Base-by-base conservation (phyloP, 2,113 vertebrate species). In the Vanacampus margaritifer region DNA sequence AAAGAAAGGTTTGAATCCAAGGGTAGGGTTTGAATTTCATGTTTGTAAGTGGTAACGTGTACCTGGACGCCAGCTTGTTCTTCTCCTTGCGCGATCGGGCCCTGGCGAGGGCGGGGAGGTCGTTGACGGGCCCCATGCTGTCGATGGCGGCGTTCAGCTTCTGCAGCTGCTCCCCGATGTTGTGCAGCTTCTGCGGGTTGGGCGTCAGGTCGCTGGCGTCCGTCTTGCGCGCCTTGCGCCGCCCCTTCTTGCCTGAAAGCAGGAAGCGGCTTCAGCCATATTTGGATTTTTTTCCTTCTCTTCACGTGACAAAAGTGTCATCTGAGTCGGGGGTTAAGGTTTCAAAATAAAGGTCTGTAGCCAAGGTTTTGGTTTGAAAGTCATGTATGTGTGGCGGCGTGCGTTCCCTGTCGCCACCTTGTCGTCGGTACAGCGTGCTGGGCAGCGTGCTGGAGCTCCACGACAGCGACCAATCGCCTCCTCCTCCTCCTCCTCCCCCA, bases 11-110 rank as follows among this genome's bases (percentile, higher is more conserved):
- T n/a, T n/a, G n/a, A n/a, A n/a, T n/a, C n/a, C n/a, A n/a, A n/a
- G n/a, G n/a, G n/a, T n/a, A n/a, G n/a, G n/a, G n/a, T n/a, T 32
- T 32, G 28, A 32, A 32, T 4, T 32, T 32, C 28, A 4, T 32
- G 28, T 32, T 32, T 32, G 2, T 32, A 32, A 4, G 28, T 32
- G 28, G 4, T 32, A 2, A 32, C 28, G 28, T 32, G 7, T 89
- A 91, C 90, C 90, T 90, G 73, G 90, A 91, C 46, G 90, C 88
- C 46, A 92, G 89, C 76, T 92, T 92, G 81, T 92, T 92, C 77
- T 92, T 92, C 85, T 92, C 91, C 64, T 92, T 92, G 26, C 90
- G 86, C 61, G 90, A 92, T 7, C 90, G 87, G 0, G 90, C 90
- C 3, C 91, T 79, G 46, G 90, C 91, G 59, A 88, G 83, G 3